phyloP scores from a whole-genome alignment of 2,888 invertebrate genomes.

The Baronia brevicornis region DNA sequence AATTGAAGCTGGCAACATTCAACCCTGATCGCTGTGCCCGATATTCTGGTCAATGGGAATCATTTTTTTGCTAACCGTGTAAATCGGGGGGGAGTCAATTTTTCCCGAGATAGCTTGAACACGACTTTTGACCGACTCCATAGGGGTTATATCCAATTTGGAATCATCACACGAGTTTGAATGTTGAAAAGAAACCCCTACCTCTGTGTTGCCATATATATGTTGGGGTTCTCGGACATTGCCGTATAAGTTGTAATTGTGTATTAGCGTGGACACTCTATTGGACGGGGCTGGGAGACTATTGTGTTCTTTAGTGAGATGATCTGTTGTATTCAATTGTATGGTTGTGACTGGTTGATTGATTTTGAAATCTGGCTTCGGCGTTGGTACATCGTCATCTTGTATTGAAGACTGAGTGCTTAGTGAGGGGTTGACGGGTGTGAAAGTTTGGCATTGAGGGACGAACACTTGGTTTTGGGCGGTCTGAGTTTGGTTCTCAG shows the following conservation, averaged over 20 bases:
- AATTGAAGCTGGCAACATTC: slow-evolving; percentile 27
- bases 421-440: slow-evolving; percentile 25
- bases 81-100: slow-evolving; percentile 56
- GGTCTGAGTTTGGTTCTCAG: slow-evolving; percentile 37
- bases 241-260: slow-evolving; percentile 65
- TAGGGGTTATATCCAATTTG: slow-evolving; percentile 52
- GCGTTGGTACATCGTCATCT: slow-evolving; percentile 41
- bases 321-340: slow-evolving; percentile 29
- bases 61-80: slow-evolving; percentile 64
- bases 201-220: slow-evolving; percentile 63
- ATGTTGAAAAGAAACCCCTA: slow-evolving; percentile 36
- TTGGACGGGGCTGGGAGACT: slow-evolving; percentile 57
- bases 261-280: slow-evolving; percentile 61
- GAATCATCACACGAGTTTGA: slow-evolving; percentile 48
- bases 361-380: slow-evolving; percentile 63
- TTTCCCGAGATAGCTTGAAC: slow-evolving; percentile 62
- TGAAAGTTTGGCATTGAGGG: slow-evolving; percentile 27
- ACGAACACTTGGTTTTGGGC: slow-evolving; percentile 30
- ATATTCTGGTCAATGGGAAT: slow-evolving; percentile 48
- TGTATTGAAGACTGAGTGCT: slow-evolving; percentile 44
- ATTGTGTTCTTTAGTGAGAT: slow-evolving; percentile 52
- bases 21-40: slow-evolving; percentile 50
- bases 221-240: slow-evolving; percentile 62
- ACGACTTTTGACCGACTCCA: slow-evolving; percentile 62
- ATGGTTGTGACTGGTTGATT: slow-evolving; percentile 66